phyloP scores from a whole-genome alignment of 2,888 invertebrate species.

The Sesia apiformis region DNA sequence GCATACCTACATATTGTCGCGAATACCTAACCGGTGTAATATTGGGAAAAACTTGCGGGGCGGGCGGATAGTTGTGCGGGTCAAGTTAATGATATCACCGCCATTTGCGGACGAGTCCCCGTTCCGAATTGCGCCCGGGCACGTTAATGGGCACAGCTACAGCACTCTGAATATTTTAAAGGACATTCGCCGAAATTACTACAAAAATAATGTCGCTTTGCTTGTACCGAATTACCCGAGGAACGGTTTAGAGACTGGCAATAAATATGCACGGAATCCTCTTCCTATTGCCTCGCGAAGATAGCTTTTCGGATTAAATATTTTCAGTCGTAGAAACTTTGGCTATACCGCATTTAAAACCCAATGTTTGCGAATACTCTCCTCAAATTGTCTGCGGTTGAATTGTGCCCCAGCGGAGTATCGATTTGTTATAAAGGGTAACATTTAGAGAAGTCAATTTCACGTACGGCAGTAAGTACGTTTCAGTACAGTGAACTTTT shows the following conservation, averaged over 20 bases:
- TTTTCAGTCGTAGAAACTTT: conserved; percentile 24
- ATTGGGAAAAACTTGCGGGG: conserved; percentile 66
- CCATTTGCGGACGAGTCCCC: conserved; percentile 67
- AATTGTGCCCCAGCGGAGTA: conserved; percentile 10
- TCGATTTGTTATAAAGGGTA: conserved; percentile 36
- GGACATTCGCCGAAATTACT: conserved; percentile 72
- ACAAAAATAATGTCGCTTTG: conserved; percentile 73
- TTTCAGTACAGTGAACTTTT: conserved; percentile 43
- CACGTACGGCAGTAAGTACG: conserved; percentile 40
- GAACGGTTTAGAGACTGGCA: conserved; percentile 66
- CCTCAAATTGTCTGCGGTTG: neutral
- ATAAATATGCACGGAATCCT: conserved; percentile 68
- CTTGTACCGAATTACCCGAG: conserved; percentile 70
- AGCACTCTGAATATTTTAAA: conserved; percentile 73
- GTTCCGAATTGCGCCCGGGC: conserved; percentile 62
- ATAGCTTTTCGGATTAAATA: conserved; percentile 62
- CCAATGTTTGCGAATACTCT: conserved; percentile 5
- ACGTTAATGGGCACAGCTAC: conserved; percentile 69
- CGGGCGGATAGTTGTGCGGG: conserved; percentile 63
- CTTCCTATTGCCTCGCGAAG: conserved; percentile 59
- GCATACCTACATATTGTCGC: no score
- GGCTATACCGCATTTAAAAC: conserved; percentile 14
- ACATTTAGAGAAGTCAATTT: conserved; percentile 35
- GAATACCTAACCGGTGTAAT: conserved; percentile 55
- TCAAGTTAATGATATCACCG: conserved; percentile 72